These are phyloP conservation scores for Podarcis lilfordi DNA, from an alignment of 2,797 vertebrate species.

Conservation along the genomic window DNA sequence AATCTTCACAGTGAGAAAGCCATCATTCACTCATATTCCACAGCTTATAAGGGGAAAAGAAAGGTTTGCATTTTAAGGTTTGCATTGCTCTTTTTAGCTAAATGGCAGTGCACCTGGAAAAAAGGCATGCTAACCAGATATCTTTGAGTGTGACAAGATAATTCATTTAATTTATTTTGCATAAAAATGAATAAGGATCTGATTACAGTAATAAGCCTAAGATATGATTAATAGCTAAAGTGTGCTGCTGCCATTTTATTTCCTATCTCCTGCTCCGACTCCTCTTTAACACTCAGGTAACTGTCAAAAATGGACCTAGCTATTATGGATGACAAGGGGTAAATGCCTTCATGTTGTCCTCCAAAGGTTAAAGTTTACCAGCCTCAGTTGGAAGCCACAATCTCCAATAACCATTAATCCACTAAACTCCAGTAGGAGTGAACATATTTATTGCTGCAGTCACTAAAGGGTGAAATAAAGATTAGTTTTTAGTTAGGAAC, in stretches of 20 bases:
- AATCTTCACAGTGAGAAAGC: conserved; percentile 32
- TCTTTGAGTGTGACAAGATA: neutral
- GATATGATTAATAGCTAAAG: conserved; percentile 61
- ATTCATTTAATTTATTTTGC: conserved; percentile 38
- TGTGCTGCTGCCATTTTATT: conserved; percentile 59
- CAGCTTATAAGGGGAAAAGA: neutral
- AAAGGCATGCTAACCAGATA: conserved; percentile 8
- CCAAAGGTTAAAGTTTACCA: conserved; percentile 83
- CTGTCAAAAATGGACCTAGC: conserved; percentile 73
- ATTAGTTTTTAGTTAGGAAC: conserved; percentile 86
- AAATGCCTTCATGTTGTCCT: conserved; percentile 80
- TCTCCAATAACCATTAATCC: conserved; percentile 85
- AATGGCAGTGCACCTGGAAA: neutral
- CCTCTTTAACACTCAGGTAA: conserved; percentile 77
- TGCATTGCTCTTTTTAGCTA: neutral
- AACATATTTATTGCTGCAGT: conserved; percentile 83
- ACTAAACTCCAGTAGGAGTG: conserved; percentile 74
- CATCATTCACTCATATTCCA: neutral
- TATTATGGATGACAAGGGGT: conserved; percentile 80
- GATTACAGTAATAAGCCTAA: conserved; percentile 40
- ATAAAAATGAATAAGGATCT: conserved; percentile 18
- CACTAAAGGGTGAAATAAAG: conserved; percentile 86
- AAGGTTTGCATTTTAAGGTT: conserved; percentile 24
- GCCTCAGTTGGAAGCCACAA: conserved; percentile 78
- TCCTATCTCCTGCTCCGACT: conserved; percentile 61